phyloP scores from a whole-genome alignment of 2,888 invertebrate genomes.

The Idaea biselata region DNA sequence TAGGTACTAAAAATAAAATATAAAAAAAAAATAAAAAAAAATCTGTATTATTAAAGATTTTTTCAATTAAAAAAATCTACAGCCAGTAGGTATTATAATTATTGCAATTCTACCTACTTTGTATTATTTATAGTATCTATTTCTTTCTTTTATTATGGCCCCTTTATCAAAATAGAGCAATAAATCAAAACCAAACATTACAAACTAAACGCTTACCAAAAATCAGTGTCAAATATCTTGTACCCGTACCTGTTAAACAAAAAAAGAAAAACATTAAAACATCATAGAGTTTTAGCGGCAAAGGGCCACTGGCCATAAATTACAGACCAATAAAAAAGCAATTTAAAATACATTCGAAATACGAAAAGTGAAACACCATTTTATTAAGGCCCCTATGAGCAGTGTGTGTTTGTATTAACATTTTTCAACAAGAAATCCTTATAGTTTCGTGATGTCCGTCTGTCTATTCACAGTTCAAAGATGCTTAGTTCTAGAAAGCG shows the following conservation, averaged over 20 bases:
- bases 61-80: no score
- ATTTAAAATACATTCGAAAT: slow-evolving; percentile 73
- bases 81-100: no score
- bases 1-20: no score
- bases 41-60: no score
- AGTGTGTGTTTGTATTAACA: background rate
- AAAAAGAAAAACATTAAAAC: slow-evolving; percentile 27
- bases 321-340: slow-evolving; percentile 76
- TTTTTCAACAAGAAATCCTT: no score
- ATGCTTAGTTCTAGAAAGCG: no score
- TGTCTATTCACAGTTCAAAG: no score
- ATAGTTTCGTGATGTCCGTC: no score
- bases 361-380: slow-evolving; percentile 44
- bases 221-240: slow-evolving; percentile 26
- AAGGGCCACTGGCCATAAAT: slow-evolving; percentile 68
- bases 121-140: no score
- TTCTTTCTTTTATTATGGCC: background rate
- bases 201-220: slow-evolving; percentile 20
- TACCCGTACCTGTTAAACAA: slow-evolving; percentile 32
- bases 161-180: background rate
- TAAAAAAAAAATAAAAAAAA: no score
- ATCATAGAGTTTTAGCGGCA: slow-evolving; percentile 55
- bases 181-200: slow-evolving; percentile 14
- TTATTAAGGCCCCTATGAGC: slow-evolving; percentile 11
- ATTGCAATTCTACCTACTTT: no score